phyloP scores from a whole-genome alignment of 2,113 vertebrate genomes.

The Gasterosteus nipponicus region DNA sequence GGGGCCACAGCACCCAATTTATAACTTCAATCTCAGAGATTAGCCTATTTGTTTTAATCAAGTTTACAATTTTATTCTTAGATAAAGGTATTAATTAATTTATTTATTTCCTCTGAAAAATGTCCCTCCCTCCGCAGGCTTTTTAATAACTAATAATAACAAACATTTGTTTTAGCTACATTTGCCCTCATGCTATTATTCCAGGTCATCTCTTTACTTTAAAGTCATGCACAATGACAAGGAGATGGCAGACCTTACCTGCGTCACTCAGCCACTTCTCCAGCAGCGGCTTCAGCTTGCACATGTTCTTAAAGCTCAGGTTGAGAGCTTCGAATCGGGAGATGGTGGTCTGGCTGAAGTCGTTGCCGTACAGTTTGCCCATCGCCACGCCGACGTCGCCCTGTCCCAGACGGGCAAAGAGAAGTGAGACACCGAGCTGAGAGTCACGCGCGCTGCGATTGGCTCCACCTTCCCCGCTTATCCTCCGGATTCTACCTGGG shows the following conservation, averaged over 20 bases:
- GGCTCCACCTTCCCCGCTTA: neutral
- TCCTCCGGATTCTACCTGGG: constrained; percentile 80
- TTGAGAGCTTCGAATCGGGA: constrained; percentile 94
- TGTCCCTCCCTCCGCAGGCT: too few species aligned
- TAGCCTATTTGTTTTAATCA: neutral
- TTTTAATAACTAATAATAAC: neutral
- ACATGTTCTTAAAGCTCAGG: constrained; percentile 96
- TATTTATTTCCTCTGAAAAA: neutral
- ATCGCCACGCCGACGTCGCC: constrained; percentile 93
- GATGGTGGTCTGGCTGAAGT: constrained; percentile 95
- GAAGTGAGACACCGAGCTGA: neutral
- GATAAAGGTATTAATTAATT: neutral
- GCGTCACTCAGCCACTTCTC: constrained; percentile 94
- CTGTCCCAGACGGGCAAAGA: constrained; percentile 59
- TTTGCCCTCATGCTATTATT: neutral
- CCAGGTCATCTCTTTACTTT: neutral
- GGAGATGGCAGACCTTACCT: constrained; percentile 68
- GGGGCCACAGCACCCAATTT: neutral
- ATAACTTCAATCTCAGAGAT: neutral
- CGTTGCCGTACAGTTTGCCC: constrained; percentile 94
- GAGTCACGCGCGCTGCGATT: neutral
- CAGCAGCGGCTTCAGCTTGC: constrained; percentile 92
- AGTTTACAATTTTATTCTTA: neutral
- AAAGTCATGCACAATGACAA: neutral
- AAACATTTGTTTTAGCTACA: neutral